Conservation (phyloP, 2,797 vertebrate species). For the Hemibagrus guttatus region DNA sequence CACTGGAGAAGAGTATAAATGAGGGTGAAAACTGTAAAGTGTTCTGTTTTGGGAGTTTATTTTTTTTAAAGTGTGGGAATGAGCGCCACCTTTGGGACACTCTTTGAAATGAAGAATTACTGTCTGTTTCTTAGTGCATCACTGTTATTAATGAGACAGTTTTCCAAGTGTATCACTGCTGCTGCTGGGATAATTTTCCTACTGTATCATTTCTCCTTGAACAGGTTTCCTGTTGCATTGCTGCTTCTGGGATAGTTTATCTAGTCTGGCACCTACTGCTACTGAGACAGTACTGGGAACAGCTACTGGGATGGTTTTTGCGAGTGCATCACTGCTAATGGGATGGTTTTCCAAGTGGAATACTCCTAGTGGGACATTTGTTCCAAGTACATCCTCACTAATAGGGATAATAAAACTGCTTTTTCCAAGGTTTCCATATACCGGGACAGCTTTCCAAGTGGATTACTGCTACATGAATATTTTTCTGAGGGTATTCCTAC, state of each 20-base stretch:
- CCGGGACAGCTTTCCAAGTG: not conserved
- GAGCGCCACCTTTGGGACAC: slow-evolving; percentile 45
- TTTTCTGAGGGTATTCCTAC: not conserved
- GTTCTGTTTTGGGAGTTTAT: not conserved
- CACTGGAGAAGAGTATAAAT: slow-evolving; percentile 9
- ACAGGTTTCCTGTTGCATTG: not conserved
- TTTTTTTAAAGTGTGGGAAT: not conserved
- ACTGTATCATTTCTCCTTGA: not conserved
- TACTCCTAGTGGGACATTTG: not conserved
- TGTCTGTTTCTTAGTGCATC: not conserved
- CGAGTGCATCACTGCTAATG: not conserved
- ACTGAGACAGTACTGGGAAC: not conserved
- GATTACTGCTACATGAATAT: too few relatives aligned
- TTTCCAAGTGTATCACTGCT: not conserved
- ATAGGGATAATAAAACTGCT: not conserved
- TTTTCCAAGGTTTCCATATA: too few relatives aligned
- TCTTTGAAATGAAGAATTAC: not conserved
- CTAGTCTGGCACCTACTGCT: not conserved
- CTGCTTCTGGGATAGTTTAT: not conserved
- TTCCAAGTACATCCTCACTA: not conserved
- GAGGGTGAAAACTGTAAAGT: not conserved
- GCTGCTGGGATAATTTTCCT: not conserved
- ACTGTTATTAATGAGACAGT: not conserved
- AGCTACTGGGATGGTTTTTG: not conserved
- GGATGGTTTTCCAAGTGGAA: not conserved